These are phyloP conservation scores for Hydrotaea diabolus DNA, from an alignment of 2,888 invertebrate genomes.

Conservation along the genomic window DNA sequence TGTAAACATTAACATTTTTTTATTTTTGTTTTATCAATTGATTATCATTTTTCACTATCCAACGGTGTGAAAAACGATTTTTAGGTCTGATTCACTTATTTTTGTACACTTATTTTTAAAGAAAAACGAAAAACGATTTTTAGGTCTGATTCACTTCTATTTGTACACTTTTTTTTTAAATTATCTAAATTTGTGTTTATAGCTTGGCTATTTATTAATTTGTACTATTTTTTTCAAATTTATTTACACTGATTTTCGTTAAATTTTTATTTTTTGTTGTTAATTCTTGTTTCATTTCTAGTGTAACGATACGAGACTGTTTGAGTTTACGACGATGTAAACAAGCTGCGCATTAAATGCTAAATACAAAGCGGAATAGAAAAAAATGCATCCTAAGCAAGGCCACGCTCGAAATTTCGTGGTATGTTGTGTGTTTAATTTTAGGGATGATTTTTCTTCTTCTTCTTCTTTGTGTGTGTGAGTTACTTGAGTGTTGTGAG, in stretches of 20 bases:
- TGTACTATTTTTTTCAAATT: neutral
- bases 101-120: neutral
- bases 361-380: slow-evolving; percentile 48
- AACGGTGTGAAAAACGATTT: slow-evolving; percentile 49
- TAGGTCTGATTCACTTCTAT: slow-evolving; percentile 18
- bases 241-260: slow-evolving; percentile 16
- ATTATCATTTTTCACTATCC: slow-evolving; percentile 51
- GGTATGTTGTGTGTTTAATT: neutral
- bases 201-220: slow-evolving; percentile 21
- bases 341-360: slow-evolving; percentile 62
- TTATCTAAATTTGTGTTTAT: neutral
- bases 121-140: slow-evolving; percentile 42
- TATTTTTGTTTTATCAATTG: slow-evolving; percentile 7
- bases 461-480: neutral
- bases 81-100: no score
- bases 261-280: neutral
- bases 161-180: slow-evolving; percentile 12
- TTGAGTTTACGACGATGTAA: slow-evolving; percentile 51
- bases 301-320: slow-evolving; percentile 15
- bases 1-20: neutral
- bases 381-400: slow-evolving; percentile 57
- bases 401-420: slow-evolving; percentile 46
- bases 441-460: slow-evolving; percentile 41
- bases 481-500: neutral
- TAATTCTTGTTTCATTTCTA: slow-evolving; percentile 8